These are phyloP conservation scores for Poeciliopsis presidionis DNA, from an alignment of 2,797 vertebrate genomes.

Conservation along the genomic window DNA sequence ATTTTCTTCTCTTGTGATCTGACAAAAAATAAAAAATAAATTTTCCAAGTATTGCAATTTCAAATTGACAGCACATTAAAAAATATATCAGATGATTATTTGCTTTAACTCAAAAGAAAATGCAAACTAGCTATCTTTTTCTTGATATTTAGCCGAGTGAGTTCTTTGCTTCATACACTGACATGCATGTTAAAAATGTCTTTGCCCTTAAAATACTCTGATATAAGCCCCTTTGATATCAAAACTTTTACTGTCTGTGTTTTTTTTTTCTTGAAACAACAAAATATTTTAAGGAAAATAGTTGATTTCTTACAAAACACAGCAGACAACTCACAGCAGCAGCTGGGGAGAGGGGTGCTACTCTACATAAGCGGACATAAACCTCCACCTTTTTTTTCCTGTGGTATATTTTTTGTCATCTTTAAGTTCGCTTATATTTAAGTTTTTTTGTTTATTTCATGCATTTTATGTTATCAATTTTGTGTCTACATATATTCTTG, in stretches of 20 bases:
- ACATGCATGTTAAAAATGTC: too few species aligned
- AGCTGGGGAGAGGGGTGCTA: neutral
- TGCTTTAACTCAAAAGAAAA: neutral
- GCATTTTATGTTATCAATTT: constrained; percentile 42
- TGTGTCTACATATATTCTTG: constrained; percentile 67
- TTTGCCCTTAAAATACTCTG: neutral
- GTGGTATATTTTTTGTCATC: constrained; percentile 38
- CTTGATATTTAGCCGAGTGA: too few species aligned
- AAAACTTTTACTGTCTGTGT: neutral
- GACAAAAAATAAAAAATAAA: neutral
- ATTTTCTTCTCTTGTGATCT: neutral
- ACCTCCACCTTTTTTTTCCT: constrained; percentile 28
- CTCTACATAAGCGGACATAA: neutral
- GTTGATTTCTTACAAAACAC: neutral
- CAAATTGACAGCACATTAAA: neutral
- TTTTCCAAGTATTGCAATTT: neutral
- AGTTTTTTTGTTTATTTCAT: constrained; percentile 34
- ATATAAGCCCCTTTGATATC: neutral
- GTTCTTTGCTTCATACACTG: too few species aligned
- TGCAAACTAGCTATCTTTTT: too few species aligned
- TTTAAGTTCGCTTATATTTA: constrained; percentile 51
- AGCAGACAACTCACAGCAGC: neutral
- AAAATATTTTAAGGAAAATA: neutral
- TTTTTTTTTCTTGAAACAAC: neutral
- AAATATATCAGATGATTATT: neutral